Evolutionary conservation across 2,113 vertebrate species (phyloP).

Genomic region (Balaenoptera acutorostrata): DNA sequence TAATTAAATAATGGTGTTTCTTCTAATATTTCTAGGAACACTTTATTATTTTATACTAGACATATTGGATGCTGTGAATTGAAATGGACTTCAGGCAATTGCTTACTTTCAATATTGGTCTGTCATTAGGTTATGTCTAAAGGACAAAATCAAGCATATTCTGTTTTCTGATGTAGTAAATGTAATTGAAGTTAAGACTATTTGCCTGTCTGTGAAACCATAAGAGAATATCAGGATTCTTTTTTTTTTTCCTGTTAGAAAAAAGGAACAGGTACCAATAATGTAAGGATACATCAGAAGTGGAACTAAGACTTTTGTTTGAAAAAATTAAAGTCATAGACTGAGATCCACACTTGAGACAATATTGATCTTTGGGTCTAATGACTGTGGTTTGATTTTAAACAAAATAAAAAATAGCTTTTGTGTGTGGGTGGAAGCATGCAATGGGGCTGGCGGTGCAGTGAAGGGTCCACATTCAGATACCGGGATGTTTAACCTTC

Average conservation of each 20-base stretch:
- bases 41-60: constrained; percentile 68
- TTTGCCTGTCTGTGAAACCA: neutral
- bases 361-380: neutral
- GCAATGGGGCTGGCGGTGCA: rapidly evolving
- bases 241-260: neutral
- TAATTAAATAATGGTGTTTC: constrained; percentile 71
- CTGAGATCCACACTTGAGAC: neutral
- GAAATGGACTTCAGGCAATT: constrained; percentile 54
- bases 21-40: constrained; percentile 73
- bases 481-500: rapidly evolving
- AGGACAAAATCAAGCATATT: constrained; percentile 33
- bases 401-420: neutral
- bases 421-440: rapidly evolving
- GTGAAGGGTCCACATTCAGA: rapidly evolving
- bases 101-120: constrained; percentile 48
- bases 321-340: neutral
- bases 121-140: constrained; percentile 46
- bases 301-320: neutral
- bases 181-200: neutral
- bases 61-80: constrained; percentile 42
- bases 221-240: neutral
- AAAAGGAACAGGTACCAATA: neutral
- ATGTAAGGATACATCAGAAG: rapidly evolving
- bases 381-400: neutral
- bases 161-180: neutral